Evolutionary conservation across 2,888 invertebrate species (phyloP), one percentile per base, ranked within the genome.

Genomic region (Caenorhabditis imperialis): DNA sequence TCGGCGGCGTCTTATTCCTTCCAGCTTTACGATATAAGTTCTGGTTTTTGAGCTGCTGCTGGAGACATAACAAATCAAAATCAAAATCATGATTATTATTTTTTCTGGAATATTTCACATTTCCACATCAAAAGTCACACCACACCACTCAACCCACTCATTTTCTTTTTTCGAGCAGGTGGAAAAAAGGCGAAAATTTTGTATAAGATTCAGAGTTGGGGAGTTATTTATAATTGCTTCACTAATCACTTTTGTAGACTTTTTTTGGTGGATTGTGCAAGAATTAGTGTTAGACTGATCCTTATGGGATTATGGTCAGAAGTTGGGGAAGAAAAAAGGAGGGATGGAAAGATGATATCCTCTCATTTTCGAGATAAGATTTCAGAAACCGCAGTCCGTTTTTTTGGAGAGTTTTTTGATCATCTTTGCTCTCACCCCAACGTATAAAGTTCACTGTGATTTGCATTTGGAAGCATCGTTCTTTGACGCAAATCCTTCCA

Each of bases 381-480:
- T n/a, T n/a, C n/a, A n/a, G n/a, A n/a, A n/a, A n/a, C 25, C 6
- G 33, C 8, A 25, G 25, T 27, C 20, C 25, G n/a, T 7, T 25
- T 22, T 23, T 7, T 40, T n/a, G n/a, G n/a, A n/a, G n/a, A n/a
- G 42, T 45, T 61, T 51, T 40, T 0, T 42, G 51, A 50, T 65
- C 48, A 65, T 55, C 42, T 63, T 48, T 55, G 63, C 54, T 55
- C 55, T 40, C 65, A 55, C 65, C 55, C 63, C 25, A 55, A 42
- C 48, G 30, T 55, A 47, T 55, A 65, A 65, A 55, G 65, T 65
- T 65, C 48, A 65, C 42, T 42, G 12, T 23, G 14, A 65, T 65
- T 65, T 65, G 65, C 65, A 65, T 65, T 65, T 48, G 37, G 63
- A 63, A 63, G 54, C 63, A 63, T 63, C 63, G 54, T 48, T 65